These are phyloP conservation scores for Petrocephalus sullivani DNA, from an alignment of 2,797 vertebrate genomes.

Conservation along the genomic window DNA sequence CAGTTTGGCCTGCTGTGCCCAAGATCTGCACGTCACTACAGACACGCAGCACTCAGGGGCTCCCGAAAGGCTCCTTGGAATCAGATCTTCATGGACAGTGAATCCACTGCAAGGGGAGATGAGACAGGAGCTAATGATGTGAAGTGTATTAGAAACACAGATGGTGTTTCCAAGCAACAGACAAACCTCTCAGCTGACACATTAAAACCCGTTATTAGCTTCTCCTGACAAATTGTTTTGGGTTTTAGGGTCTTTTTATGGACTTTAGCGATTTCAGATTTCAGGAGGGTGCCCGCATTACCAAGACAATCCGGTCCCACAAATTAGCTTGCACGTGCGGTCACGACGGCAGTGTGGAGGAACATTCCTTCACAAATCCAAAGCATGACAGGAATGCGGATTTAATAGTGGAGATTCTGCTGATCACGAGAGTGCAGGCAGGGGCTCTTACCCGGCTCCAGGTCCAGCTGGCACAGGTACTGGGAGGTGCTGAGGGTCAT, in stretches of 20 bases:
- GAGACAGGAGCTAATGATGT: constrained; percentile 55
- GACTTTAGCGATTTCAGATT: constrained; percentile 45
- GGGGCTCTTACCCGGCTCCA: constrained; percentile 80
- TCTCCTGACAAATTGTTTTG: constrained; percentile 56
- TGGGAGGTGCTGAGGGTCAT: constrained; percentile 97
- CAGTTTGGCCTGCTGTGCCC: constrained; percentile 1
- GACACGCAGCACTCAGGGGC: constrained; percentile 30
- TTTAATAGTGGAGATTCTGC: neutral
- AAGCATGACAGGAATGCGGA: neutral
- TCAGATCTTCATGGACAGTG: constrained; percentile 48
- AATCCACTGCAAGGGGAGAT: constrained; percentile 30
- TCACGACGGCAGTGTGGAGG: no score
- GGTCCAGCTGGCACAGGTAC: constrained; percentile 95
- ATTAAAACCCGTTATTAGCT: constrained; percentile 59
- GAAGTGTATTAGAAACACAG: constrained; percentile 59
- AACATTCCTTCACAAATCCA: neutral
- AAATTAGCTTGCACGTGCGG: no score
- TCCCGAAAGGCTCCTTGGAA: constrained; percentile 46
- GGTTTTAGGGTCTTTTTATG: constrained; percentile 47
- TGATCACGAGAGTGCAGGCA: neutral
- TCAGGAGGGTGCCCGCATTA: constrained; percentile 28
- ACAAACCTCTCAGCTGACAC: constrained; percentile 54
- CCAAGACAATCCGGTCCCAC: constrained; percentile 26
- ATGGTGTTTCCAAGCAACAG: constrained; percentile 65
- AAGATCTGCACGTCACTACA: constrained; percentile 37